Percentiles rank a stretch among this genome's conserved stretches.
phyloP scores from a whole-genome alignment of 2,888 invertebrate genomes.

The Caenorhabditis doughertyi region DNA sequence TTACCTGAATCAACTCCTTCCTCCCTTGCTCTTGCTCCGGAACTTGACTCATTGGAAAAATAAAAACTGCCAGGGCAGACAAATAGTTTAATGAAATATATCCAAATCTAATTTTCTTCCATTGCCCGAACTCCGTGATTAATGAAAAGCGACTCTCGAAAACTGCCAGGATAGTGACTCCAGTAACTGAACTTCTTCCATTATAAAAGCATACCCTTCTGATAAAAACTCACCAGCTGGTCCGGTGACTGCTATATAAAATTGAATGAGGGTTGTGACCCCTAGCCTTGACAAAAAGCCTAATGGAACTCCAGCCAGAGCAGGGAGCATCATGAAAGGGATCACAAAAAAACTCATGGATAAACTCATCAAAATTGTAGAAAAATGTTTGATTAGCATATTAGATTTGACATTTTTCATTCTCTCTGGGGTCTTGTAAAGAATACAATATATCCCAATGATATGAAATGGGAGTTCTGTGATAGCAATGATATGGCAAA shows the following conservation, averaged over 20 bases:
- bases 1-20: slow-evolving; percentile 5
- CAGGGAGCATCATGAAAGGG: slow-evolving; percentile 25
- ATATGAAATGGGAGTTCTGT: slow-evolving; percentile 6
- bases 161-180: neutral
- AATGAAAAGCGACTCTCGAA: slow-evolving; percentile 6
- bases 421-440: neutral
- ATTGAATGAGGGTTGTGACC: neutral
- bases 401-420: slow-evolving; percentile 12
- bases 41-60: neutral
- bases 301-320: slow-evolving; percentile 9
- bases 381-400: slow-evolving; percentile 24
- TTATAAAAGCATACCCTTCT: neutral
- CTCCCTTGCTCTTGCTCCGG: neutral
- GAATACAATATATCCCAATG: slow-evolving; percentile 8
- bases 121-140: neutral
- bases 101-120: slow-evolving; percentile 12
- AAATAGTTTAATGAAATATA: slow-evolving; percentile 21
- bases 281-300: neutral
- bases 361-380: slow-evolving; percentile 21
- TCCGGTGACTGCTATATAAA: slow-evolving; percentile 14
- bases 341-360: slow-evolving; percentile 13
- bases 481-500: slow-evolving; percentile 7
- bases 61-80: slow-evolving; percentile 5
- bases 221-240: slow-evolving; percentile 3
- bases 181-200: slow-evolving; percentile 1